Evolutionary conservation across 2,888 invertebrate species (phyloP).

Genomic region (Dromius quadrimaculatus): DNA sequence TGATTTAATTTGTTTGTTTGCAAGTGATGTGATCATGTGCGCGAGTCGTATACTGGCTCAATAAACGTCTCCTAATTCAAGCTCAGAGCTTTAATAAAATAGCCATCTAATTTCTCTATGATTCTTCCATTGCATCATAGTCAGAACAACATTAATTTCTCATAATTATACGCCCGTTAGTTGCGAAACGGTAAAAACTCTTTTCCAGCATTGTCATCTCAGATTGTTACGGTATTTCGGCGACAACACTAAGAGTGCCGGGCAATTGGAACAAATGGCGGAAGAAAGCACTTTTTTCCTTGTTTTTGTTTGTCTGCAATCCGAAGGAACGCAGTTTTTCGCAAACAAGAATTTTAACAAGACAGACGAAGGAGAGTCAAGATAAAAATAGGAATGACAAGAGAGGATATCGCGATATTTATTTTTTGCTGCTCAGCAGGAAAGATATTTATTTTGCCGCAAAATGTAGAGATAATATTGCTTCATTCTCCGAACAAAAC

Average conservation of each 20-base stretch:
- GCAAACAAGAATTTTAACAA: constrained; percentile 30
- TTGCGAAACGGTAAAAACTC: constrained; percentile 34
- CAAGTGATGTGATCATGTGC: no score
- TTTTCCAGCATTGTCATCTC: constrained; percentile 29
- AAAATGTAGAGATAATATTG: no score
- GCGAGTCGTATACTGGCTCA: no score
- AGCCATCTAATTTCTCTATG: background rate
- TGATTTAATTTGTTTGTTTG: no score
- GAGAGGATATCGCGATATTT: background rate
- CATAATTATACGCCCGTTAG: constrained; percentile 22
- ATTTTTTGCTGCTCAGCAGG: background rate
- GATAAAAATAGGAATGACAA: constrained; percentile 19
- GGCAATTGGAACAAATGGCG: constrained; percentile 32
- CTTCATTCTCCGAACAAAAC: no score
- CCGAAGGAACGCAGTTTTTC: constrained; percentile 2
- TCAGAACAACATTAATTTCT: constrained; percentile 6
- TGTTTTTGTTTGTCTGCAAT: constrained; percentile 10
- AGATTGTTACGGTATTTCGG: constrained; percentile 33
- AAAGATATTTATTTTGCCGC: background rate
- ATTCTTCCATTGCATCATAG: constrained; percentile 5
- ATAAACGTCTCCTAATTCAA: no score
- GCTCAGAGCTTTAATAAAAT: background rate
- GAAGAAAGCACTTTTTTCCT: constrained; percentile 9
- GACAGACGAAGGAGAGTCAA: constrained; percentile 1
- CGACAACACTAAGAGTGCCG: constrained; percentile 14